Percentiles rank a stretch among this genome's conserved stretches.
phyloP scores from a whole-genome alignment of 2,888 invertebrate genomes.

The Baronia brevicornis region DNA sequence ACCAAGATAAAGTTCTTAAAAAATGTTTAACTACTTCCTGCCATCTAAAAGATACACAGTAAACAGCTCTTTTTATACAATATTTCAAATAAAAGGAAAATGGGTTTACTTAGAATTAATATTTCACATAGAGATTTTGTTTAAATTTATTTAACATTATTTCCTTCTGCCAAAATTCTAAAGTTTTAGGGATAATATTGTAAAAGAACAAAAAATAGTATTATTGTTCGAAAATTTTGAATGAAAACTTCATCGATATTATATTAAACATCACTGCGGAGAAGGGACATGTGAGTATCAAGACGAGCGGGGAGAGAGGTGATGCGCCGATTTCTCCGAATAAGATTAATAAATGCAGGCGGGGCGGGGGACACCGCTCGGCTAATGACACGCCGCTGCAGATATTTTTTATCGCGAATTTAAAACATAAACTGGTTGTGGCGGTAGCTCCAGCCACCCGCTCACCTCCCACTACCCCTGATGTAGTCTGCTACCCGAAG shows the following conservation, averaged over 20 bases:
- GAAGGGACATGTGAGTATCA: constrained; percentile 20
- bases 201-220: too few species aligned
- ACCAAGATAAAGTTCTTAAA: too few species aligned
- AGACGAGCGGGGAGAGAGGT: constrained; percentile 23
- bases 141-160: too few species aligned
- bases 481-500: constrained; percentile 13
- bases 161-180: too few species aligned
- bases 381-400: constrained; percentile 70
- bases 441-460: constrained; percentile 24
- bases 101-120: too few species aligned
- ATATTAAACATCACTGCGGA: constrained; percentile 14
- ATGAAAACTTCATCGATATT: constrained; percentile 6
- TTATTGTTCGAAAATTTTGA: not conserved
- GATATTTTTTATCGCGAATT: constrained; percentile 69
- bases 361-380: constrained; percentile 34
- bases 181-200: too few species aligned
- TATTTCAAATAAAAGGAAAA: too few species aligned
- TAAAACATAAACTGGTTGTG: constrained; percentile 64
- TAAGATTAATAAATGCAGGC: constrained; percentile 69
- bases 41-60: too few species aligned
- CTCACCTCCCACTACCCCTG: constrained; percentile 14
- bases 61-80: too few species aligned
- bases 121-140: too few species aligned
- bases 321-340: constrained; percentile 71
- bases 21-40: too few species aligned